Evolutionary conservation across 2,888 invertebrate species (phyloP).

Genomic region (Leptinotarsa peninsularis): DNA sequence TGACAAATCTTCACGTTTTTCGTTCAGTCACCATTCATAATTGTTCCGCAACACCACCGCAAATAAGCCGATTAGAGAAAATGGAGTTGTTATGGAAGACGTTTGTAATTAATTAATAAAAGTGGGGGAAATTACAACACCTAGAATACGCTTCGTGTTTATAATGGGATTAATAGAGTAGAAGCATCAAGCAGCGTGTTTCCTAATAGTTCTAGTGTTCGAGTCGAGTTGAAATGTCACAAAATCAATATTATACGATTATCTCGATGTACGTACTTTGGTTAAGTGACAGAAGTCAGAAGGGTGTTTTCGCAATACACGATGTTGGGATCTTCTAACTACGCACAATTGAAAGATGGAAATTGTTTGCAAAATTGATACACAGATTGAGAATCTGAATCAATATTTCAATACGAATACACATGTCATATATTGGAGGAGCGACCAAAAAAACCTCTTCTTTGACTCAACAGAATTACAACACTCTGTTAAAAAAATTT

Average conservation of each 20-base stretch:
- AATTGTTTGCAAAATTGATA: too few relatives aligned
- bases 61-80: conserved; percentile 11
- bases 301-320: neutral
- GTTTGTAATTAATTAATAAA: conserved; percentile 29
- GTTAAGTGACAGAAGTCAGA: neutral
- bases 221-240: conserved; percentile 20
- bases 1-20: too few relatives aligned
- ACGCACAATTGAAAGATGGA: too few relatives aligned
- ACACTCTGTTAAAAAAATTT: too few relatives aligned
- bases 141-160: conserved; percentile 15
- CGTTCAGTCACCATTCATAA: neutral
- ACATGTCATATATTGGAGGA: too few relatives aligned
- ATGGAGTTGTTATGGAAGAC: conserved; percentile 25
- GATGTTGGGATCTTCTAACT: too few relatives aligned
- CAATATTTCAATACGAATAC: too few relatives aligned
- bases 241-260: conserved; percentile 26
- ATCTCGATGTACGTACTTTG: neutral
- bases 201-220: conserved; percentile 20
- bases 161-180: conserved; percentile 22
- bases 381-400: too few relatives aligned
- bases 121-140: conserved; percentile 32
- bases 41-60: neutral
- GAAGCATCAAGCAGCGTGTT: conserved; percentile 17
- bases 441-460: too few relatives aligned
- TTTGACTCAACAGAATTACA: too few relatives aligned